Conservation (phyloP, 2,797 vertebrate species). For the Tamandua tetradactyla region DNA sequence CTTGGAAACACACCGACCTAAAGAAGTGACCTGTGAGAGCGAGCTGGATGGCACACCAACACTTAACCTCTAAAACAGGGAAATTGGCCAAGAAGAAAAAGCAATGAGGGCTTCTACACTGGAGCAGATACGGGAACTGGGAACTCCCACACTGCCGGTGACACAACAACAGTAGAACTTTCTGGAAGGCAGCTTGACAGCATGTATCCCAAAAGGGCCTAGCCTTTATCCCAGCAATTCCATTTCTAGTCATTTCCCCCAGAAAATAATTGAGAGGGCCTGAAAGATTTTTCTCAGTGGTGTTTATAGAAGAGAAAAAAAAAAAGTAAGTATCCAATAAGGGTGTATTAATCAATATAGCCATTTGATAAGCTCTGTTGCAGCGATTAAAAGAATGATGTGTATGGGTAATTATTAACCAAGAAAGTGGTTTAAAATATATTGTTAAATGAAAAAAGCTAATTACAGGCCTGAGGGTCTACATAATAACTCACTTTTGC, state of each 20-base stretch:
- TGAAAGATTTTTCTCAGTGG: not conserved
- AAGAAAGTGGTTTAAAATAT: not conserved
- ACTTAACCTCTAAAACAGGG: too few relatives aligned
- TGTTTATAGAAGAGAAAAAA: not conserved
- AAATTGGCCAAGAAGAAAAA: not conserved
- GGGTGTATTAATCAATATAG: not conserved
- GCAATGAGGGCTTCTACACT: not conserved
- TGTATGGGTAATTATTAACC: not conserved
- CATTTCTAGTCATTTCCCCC: not conserved
- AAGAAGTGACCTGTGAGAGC: too few relatives aligned
- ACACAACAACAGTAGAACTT: not conserved
- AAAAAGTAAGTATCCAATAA: not conserved
- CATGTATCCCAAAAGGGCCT: not conserved
- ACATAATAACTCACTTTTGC: not conserved
- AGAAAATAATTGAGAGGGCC: not conserved
- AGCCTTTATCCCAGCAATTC: not conserved
- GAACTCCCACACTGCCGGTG: too few relatives aligned
- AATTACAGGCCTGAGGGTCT: not conserved
- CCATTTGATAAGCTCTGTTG: not conserved
- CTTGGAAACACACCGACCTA: not conserved
- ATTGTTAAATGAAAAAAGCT: not conserved
- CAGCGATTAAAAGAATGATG: not conserved
- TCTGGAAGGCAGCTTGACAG: not conserved
- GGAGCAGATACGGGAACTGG: fast-evolving
- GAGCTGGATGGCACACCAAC: not conserved